Evolutionary conservation across 1,140 invertebrate genomes (phyloP).

Genomic region (Cephus cinctus): DNA sequence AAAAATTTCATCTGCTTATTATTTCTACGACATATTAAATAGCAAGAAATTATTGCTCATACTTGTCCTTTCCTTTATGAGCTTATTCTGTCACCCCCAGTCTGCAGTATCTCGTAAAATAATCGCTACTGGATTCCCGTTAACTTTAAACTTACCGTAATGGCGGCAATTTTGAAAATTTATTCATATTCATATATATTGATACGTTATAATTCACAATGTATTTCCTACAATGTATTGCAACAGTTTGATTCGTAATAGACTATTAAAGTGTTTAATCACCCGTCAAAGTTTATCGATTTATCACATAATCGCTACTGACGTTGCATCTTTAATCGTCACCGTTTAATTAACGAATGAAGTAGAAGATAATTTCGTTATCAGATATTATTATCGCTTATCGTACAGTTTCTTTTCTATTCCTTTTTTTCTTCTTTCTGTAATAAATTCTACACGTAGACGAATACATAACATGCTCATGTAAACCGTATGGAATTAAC

Average conservation of each 20-base stretch:
- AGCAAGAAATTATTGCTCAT: neutral
- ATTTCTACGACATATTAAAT: neutral
- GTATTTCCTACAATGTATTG: neutral
- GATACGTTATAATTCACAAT: neutral
- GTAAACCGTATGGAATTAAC: constrained; percentile 4
- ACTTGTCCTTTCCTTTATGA: neutral
- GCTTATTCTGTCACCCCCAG: no score
- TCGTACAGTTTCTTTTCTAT: no score
- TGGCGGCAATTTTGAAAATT: neutral
- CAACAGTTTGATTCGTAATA: neutral
- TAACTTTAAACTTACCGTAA: neutral
- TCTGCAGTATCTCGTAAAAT: no score
- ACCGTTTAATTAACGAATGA: no score
- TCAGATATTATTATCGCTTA: no score
- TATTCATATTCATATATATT: neutral
- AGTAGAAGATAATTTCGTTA: no score
- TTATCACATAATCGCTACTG: neutral
- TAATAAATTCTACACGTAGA: neutral
- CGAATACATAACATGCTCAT: neutral
- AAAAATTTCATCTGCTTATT: neutral
- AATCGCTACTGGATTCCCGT: no score
- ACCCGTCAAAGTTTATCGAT: neutral
- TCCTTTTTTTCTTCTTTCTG: neutral
- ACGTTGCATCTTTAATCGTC: no score
- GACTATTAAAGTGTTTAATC: neutral